Evolutionary conservation across 1,140 invertebrate species (phyloP).

Genomic region (Zaprionus lachaisei): DNA sequence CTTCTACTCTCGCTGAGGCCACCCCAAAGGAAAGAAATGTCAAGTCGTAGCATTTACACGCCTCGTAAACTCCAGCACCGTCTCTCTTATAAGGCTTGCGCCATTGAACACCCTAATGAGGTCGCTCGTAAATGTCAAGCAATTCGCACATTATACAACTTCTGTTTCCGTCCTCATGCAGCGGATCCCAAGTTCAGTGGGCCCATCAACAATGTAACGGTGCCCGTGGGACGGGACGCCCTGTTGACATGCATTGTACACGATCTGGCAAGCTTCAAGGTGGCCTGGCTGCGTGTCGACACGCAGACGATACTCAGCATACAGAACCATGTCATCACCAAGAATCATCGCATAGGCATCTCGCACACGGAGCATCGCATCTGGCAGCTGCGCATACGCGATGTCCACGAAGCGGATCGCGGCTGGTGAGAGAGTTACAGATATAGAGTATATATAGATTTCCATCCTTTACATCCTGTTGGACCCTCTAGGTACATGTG

Average conservation of each 20-base stretch:
- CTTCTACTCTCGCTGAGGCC: not conserved
- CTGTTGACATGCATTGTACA: constrained; percentile 92
- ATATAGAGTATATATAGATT: not conserved
- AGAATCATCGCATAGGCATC: constrained; percentile 93
- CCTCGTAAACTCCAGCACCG: constrained; percentile 42
- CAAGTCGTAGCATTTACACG: constrained; percentile 60
- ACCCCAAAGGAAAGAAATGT: constrained; percentile 45
- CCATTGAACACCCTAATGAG: constrained; percentile 68
- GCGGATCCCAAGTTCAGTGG: constrained; percentile 90
- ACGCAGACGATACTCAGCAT: constrained; percentile 96
- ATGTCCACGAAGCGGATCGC: constrained; percentile 90
- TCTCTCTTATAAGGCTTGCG: constrained; percentile 11
- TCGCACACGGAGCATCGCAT: constrained; percentile 92
- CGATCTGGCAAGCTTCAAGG: constrained; percentile 91
- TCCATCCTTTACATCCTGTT: not conserved
- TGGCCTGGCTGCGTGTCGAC: constrained; percentile 94
- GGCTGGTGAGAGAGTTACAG: constrained; percentile 86
- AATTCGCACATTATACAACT: not conserved
- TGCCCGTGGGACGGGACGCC: constrained; percentile 91
- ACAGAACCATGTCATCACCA: constrained; percentile 94
- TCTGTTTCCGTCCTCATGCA: constrained; percentile 39
- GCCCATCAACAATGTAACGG: constrained; percentile 91
- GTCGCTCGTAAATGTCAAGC: constrained; percentile 59
- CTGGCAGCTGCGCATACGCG: constrained; percentile 93
- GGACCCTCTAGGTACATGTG: constrained; percentile 87